Evolutionary conservation across 2,797 vertebrate genomes (phyloP).

Genomic region (Hephaestus fuliginosus): DNA sequence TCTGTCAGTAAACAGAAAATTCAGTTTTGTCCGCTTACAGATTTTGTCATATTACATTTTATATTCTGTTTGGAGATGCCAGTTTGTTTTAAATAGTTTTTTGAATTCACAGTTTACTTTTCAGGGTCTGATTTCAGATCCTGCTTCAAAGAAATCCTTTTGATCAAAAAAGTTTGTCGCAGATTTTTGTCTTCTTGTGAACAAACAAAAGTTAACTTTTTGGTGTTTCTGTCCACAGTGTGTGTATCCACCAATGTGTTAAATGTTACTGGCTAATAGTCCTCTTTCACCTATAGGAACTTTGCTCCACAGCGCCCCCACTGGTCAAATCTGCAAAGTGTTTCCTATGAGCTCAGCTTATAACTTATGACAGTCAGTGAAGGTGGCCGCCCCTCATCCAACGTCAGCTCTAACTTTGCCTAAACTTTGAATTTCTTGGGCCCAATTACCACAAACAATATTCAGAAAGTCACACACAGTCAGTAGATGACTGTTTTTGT

Average conservation of each 20-base stretch:
- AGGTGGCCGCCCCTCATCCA: neutral
- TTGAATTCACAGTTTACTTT: neutral
- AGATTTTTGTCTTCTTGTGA: neutral
- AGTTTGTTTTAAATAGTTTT: neutral
- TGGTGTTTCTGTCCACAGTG: too few relatives aligned
- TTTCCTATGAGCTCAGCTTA: neutral
- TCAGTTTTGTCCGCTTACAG: neutral
- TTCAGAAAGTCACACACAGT: neutral
- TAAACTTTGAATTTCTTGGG: neutral
- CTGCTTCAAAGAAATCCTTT: too few relatives aligned
- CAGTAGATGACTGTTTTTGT: neutral
- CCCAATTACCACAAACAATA: neutral
- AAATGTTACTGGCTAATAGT: neutral
- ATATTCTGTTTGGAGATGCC: neutral
- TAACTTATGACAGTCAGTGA: neutral
- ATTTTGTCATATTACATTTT: too few relatives aligned
- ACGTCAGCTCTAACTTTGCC: too few relatives aligned
- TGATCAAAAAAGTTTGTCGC: neutral
- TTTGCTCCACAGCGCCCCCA: neutral
- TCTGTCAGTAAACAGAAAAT: neutral
- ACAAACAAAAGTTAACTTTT: neutral
- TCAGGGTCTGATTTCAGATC: neutral
- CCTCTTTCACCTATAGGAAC: neutral
- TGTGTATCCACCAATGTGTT: too few relatives aligned
- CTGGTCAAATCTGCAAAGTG: neutral